Percentiles rank a stretch among this genome's conserved stretches.
phyloP scores from a whole-genome alignment of 1,140 invertebrate species.

The Portunus trituberculatus region DNA sequence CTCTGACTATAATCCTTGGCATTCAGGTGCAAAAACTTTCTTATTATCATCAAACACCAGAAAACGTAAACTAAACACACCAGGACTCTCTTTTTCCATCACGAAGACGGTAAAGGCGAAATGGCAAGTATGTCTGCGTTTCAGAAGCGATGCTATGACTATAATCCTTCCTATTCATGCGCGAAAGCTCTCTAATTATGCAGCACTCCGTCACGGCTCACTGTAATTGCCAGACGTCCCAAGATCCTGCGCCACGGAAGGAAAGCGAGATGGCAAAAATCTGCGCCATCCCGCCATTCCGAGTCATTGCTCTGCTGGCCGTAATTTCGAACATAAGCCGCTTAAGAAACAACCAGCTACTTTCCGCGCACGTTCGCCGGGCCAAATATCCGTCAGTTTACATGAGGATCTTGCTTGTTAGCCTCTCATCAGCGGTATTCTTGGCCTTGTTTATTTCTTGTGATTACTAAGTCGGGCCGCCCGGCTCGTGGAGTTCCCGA shows the following conservation, averaged over 20 bases:
- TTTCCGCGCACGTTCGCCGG: neutral
- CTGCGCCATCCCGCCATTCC: neutral
- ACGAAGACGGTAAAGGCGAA: too few species aligned
- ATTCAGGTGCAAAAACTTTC: neutral
- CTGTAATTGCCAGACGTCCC: neutral
- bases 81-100: too few species aligned
- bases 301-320: neutral
- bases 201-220: neutral
- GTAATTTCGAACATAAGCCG: neutral
- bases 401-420: slow-evolving; percentile 10
- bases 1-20: neutral
- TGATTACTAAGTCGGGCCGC: neutral
- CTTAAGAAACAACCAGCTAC: slow-evolving; percentile 6
- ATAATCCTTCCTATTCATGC: neutral
- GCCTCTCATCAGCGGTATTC: slow-evolving; percentile 10
- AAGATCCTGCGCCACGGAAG: neutral
- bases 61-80: too few species aligned
- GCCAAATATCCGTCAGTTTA: slow-evolving; percentile 11
- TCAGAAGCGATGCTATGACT: neutral
- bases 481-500: neutral
- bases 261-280: neutral
- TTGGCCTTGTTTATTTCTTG: slow-evolving; percentile 13
- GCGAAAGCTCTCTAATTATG: neutral
- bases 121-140: neutral
- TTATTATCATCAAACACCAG: neutral